Conservation (phyloP, 2,888 invertebrate genomes). For the Galerucella nymphaeae region DNA sequence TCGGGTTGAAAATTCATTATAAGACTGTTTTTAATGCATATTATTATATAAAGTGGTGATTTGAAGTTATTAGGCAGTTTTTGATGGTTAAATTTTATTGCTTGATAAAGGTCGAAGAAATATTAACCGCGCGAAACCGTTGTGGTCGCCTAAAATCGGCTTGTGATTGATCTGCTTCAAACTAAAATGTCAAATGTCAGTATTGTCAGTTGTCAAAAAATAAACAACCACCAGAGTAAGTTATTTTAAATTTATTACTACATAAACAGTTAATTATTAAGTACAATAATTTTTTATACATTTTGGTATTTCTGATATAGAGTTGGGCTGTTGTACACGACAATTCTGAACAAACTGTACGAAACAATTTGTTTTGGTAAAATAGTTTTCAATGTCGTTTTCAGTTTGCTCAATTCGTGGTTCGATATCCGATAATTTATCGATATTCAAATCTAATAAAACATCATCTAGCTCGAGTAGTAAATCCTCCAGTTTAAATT, state of each 20-base stretch:
- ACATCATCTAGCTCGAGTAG: not conserved
- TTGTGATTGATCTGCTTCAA: too few relatives aligned
- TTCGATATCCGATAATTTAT: constrained; percentile 13
- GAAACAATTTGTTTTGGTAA: constrained; percentile 9
- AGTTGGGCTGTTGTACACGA: constrained; percentile 13
- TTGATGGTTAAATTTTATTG: too few relatives aligned
- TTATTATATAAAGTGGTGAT: too few relatives aligned
- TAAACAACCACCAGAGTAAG: too few relatives aligned
- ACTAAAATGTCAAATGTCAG: too few relatives aligned
- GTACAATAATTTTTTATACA: constrained; percentile 6
- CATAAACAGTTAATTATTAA: not conserved
- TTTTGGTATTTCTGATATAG: not conserved
- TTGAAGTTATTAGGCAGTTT: too few relatives aligned
- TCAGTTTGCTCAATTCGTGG: constrained; percentile 12
- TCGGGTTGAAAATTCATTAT: too few relatives aligned
- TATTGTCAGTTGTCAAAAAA: too few relatives aligned
- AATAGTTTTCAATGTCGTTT: constrained; percentile 17
- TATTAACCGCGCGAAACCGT: too few relatives aligned
- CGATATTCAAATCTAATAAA: constrained; percentile 2
- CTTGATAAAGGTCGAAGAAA: too few relatives aligned
- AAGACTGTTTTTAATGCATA: too few relatives aligned
- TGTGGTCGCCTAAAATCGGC: too few relatives aligned
- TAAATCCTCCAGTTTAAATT: not conserved
- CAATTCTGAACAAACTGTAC: constrained; percentile 17
- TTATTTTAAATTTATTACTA: not conserved